Percentiles rank a stretch among this genome's conserved stretches.
phyloP scores from a whole-genome alignment of 2,113 vertebrate species.

The Coregonus clupeaformis region DNA sequence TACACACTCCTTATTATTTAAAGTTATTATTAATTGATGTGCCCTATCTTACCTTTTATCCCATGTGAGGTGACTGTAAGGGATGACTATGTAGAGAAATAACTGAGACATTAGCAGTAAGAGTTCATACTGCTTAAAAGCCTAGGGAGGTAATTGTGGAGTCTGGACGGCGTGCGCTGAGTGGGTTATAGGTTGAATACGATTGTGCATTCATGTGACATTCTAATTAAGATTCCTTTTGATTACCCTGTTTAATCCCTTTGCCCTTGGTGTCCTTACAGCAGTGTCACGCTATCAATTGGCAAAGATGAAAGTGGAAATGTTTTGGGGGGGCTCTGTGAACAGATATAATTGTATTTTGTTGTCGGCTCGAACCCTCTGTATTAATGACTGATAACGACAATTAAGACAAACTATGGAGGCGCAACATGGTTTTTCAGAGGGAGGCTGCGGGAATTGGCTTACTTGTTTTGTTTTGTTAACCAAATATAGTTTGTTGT shows the following conservation, averaged over 20 bases:
- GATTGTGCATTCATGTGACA: constrained; percentile 59
- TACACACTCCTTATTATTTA: too few relatives aligned
- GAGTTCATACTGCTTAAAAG: constrained; percentile 46
- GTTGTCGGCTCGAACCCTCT: constrained; percentile 20
- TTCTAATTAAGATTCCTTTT: constrained; percentile 70
- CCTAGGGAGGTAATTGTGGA: constrained; percentile 47
- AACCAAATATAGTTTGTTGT: too few relatives aligned
- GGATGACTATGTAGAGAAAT: too few relatives aligned
- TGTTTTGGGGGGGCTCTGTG: background rate
- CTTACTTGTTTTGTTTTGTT: too few relatives aligned
- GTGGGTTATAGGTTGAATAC: constrained; percentile 44
- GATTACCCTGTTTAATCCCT: constrained; percentile 56
- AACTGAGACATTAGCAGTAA: too few relatives aligned
- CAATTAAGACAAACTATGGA: constrained; percentile 48
- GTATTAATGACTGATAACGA: constrained; percentile 66
- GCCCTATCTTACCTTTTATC: too few relatives aligned
- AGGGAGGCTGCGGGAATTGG: too few relatives aligned
- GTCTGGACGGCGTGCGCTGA: constrained; percentile 1
- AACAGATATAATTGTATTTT: constrained; percentile 12
- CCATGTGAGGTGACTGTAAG: too few relatives aligned
- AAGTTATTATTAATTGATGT: too few relatives aligned
- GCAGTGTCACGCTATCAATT: constrained; percentile 58
- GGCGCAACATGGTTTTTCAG: too few relatives aligned
- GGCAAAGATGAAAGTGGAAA: constrained; percentile 57
- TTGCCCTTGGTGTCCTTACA: constrained; percentile 47